Conservation (phyloP, 2,113 vertebrate species). For the Brachyhypopomus gauderio region DNA sequence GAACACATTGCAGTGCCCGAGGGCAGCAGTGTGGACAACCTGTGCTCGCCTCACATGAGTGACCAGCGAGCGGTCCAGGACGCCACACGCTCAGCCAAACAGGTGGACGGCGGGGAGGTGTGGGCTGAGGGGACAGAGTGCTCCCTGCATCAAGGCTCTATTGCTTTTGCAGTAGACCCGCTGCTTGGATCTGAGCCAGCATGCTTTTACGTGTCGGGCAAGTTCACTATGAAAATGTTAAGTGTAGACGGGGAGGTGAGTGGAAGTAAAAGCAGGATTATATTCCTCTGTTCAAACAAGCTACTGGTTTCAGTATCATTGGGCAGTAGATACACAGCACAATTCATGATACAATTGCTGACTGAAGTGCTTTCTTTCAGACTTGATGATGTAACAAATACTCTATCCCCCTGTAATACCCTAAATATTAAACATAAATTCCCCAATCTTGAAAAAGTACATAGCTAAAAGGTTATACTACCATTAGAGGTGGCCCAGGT, state of each 20-base stretch:
- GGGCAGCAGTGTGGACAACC: constrained; percentile 77
- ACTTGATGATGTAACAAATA: background rate
- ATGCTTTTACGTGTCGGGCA: constrained; percentile 66
- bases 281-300: no score
- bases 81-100: constrained; percentile 73
- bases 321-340: background rate
- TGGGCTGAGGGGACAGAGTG: constrained; percentile 78
- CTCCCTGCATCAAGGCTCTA: constrained; percentile 67
- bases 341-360: background rate
- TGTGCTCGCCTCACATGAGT: constrained; percentile 77
- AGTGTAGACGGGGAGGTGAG: background rate
- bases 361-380: background rate
- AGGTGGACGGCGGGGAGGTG: constrained; percentile 79
- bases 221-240: background rate
- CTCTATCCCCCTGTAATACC: background rate
- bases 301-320: background rate
- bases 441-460: no score
- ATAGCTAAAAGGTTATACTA: no score
- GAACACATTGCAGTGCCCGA: constrained; percentile 80
- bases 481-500: constrained; percentile 4
- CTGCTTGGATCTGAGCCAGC: constrained; percentile 66
- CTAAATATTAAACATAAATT: background rate
- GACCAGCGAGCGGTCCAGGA: constrained; percentile 71
- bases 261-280: background rate
- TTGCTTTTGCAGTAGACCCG: constrained; percentile 69